Conservation (phyloP, 2,888 invertebrate genomes). For the Biston stratarius region DNA sequence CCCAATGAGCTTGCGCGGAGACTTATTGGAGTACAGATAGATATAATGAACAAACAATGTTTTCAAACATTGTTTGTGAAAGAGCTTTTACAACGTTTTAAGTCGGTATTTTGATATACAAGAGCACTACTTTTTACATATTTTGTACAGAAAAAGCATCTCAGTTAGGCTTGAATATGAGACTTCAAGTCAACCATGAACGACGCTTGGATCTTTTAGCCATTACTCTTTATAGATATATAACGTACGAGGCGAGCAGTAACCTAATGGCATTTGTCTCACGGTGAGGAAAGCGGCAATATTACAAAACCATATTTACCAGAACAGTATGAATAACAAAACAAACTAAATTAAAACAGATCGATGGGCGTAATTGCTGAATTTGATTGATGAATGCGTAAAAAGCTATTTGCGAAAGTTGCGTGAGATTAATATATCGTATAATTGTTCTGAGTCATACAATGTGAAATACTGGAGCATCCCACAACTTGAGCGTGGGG, state of each 20-base stretch:
- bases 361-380: slow-evolving; percentile 17
- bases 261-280: neutral
- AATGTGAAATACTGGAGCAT: slow-evolving; percentile 26
- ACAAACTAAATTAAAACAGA: slow-evolving; percentile 32
- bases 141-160: too few relatives aligned
- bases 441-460: slow-evolving; percentile 39
- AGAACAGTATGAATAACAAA: neutral
- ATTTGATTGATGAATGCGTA: slow-evolving; percentile 37
- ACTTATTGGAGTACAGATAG: too few relatives aligned
- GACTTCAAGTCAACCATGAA: too few relatives aligned
- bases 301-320: neutral
- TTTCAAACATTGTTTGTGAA: too few relatives aligned
- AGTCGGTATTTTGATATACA: too few relatives aligned
- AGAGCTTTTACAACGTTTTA: too few relatives aligned
- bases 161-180: too few relatives aligned
- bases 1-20: too few relatives aligned
- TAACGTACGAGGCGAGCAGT: neutral
- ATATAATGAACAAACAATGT: too few relatives aligned
- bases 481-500: slow-evolving; percentile 24
- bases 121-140: too few relatives aligned
- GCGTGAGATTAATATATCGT: slow-evolving; percentile 41
- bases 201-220: too few relatives aligned
- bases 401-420: slow-evolving; percentile 46
- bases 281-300: neutral
- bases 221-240: too few relatives aligned